Evolutionary conservation across 2,797 vertebrate genomes (phyloP).

Genomic region (Chanos chanos): DNA sequence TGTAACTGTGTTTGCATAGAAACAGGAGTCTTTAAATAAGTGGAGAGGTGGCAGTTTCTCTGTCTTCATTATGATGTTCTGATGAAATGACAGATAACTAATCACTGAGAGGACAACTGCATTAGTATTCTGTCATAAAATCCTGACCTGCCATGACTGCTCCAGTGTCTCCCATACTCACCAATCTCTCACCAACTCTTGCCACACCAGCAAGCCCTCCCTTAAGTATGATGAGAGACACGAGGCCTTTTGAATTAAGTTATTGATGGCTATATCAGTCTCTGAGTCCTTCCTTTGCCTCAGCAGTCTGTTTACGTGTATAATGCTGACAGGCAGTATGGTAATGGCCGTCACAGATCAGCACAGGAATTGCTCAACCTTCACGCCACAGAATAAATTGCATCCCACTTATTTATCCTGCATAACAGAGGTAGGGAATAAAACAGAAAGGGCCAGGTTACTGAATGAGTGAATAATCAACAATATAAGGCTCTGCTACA

Average conservation of each 20-base stretch:
- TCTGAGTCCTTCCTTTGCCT: conserved; percentile 68
- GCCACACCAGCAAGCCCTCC: conserved; percentile 14
- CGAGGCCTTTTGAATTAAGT: conserved; percentile 62
- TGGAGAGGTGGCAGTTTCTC: conserved; percentile 23
- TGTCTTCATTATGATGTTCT: conserved; percentile 32
- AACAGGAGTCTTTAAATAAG: conserved; percentile 9
- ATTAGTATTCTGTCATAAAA: conserved; percentile 35
- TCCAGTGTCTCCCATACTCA: conserved; percentile 36
- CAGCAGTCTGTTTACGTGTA: conserved; percentile 76
- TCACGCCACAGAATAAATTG: conserved; percentile 73
- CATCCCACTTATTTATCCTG: conserved; percentile 75
- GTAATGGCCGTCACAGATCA: conserved; percentile 83
- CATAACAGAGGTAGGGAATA: conserved; percentile 63
- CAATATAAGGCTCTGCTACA: conserved; percentile 43
- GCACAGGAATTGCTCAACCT: conserved; percentile 73
- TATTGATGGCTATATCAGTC: conserved; percentile 85
- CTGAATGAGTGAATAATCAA: conserved; percentile 64
- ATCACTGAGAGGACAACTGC: conserved; percentile 11
- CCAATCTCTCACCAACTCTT: conserved; percentile 4
- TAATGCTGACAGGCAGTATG: conserved; percentile 84
- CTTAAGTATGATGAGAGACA: conserved; percentile 54
- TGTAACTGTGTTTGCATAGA: neutral
- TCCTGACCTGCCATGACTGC: conserved; percentile 38
- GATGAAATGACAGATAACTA: conserved; percentile 29
- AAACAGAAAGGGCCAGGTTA: conserved; percentile 37